Percentiles rank a stretch among this genome's conserved stretches.
phyloP scores from a whole-genome alignment of 2,888 invertebrate species.

The Flexamia atlantica region DNA sequence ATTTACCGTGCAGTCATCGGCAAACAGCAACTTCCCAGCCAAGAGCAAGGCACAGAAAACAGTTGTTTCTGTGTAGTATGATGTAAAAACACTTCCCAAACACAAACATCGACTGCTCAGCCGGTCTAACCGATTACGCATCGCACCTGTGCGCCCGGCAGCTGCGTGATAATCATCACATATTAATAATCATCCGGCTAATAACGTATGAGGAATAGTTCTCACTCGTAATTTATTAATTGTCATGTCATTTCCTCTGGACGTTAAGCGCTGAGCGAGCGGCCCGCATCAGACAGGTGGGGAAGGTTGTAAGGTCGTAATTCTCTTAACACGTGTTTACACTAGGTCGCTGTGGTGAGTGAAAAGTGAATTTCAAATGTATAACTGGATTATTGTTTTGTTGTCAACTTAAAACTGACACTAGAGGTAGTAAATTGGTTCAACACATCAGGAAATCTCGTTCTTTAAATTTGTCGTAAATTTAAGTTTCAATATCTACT shows the following conservation, averaged over 20 bases:
- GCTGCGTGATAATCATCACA: slow-evolving; percentile 55
- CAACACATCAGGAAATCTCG: too few relatives aligned
- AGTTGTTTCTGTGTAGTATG: too few relatives aligned
- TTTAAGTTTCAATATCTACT: too few relatives aligned
- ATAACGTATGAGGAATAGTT: slow-evolving; percentile 67
- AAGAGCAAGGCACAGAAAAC: too few relatives aligned
- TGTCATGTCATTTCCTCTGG: slow-evolving; percentile 53
- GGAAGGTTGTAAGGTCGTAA: slow-evolving; percentile 26
- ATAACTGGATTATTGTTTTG: too few relatives aligned
- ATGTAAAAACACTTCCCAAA: too few relatives aligned
- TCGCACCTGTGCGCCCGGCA: not conserved
- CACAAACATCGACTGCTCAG: not conserved
- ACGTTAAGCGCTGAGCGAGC: slow-evolving; percentile 23
- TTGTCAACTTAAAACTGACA: too few relatives aligned
- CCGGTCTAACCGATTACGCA: slow-evolving; percentile 6
- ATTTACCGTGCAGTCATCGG: too few relatives aligned
- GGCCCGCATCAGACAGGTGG: slow-evolving; percentile 33
- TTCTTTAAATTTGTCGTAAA: too few relatives aligned
- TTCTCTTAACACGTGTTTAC: slow-evolving; percentile 22
- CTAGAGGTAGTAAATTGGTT: too few relatives aligned
- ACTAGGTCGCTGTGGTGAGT: not conserved
- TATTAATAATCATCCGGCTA: slow-evolving; percentile 68
- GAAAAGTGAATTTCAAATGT: too few relatives aligned
- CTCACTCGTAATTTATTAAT: slow-evolving; percentile 59
- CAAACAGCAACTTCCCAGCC: too few relatives aligned